Base-by-base conservation (phyloP, 2,888 invertebrate genomes). In the Mimumesa dahlbomi region DNA sequence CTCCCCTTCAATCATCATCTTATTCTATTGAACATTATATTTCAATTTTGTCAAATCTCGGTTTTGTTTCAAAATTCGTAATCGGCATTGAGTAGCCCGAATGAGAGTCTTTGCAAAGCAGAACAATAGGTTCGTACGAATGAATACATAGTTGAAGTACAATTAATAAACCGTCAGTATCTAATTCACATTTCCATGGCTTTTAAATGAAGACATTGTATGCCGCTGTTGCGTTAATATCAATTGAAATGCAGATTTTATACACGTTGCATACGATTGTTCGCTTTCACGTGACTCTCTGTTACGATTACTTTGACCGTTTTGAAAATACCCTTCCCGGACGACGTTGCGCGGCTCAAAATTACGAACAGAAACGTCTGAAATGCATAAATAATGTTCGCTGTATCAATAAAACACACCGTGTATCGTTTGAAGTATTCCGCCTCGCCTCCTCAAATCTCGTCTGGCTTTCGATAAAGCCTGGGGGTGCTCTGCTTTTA, bases 401-500 rank as follows among this genome's bases (percentile, higher is more conserved):
- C 48, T n/a, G n/a, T n/a, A 59, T 42, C 57, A 62, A 66, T 65
- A 63, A 78, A 56, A 48, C 58, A 77, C 61, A 48, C 56, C 31
- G 19, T 22, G 49, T 53, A 40, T 29, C 13, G 34, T 42, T 45
- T 34, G 40, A 19, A 21, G 45, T 50, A 58, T 79, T 77, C 75
- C 72, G 79, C 68, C 50, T 62, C 74, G 75, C 49, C 79, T 71
- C 49, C 53, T 61, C 65, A 54, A 79, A 79, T 81, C 70, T 67
- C 58, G 65, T 67, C 73, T 70, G 71, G 67, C 59, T 70, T 63
- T 45, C 58, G 59, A 77, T 69, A 69, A 65, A 71, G 65, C 59
- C 67, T 54, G 52, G 58, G 53, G 64, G 66, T 67, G 67, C 66
- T 45, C 34, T 34, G 46, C 63, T 64, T 53, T 56, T 34, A 58